A percentile compares a stretch with the other conserved stretches of the same genome.
phyloP scores from a whole-genome alignment of 2,888 invertebrate genomes.

The Amphipoea oculea region DNA sequence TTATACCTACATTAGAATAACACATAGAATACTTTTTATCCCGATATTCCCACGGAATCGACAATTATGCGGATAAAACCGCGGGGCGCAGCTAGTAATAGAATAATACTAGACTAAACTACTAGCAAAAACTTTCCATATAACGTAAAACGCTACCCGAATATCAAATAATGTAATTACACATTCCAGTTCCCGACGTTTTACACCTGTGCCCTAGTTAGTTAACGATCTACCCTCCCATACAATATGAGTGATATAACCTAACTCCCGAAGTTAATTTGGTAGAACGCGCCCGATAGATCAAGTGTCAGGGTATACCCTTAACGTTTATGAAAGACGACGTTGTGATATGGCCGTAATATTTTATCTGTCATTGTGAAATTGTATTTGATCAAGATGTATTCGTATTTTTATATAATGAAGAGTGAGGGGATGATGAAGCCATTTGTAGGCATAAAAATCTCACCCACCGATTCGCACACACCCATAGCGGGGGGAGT shows the following conservation, averaged over 20 bases:
- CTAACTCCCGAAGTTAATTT: constrained; percentile 55
- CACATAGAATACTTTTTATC: too few relatives aligned
- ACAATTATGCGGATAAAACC: too few relatives aligned
- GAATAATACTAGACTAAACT: constrained; percentile 16
- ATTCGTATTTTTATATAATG: constrained; percentile 34
- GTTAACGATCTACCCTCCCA: constrained; percentile 57
- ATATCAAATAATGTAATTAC: constrained; percentile 53
- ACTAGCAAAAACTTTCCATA: constrained; percentile 14
- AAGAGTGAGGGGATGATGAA: not conserved
- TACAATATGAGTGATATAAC: constrained; percentile 59
- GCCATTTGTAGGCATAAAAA: not conserved
- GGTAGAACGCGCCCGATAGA: constrained; percentile 42
- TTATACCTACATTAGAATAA: too few relatives aligned
- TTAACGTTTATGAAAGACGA: constrained; percentile 55
- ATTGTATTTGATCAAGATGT: constrained; percentile 48
- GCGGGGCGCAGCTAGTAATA: too few relatives aligned
- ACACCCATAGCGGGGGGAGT: too few relatives aligned
- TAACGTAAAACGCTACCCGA: constrained; percentile 10
- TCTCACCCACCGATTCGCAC: too few relatives aligned
- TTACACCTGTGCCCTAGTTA: constrained; percentile 58
- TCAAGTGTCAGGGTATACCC: constrained; percentile 58
- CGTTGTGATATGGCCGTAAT: constrained; percentile 48
- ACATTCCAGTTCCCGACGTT: constrained; percentile 42
- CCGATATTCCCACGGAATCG: too few relatives aligned
- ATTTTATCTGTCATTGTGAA: constrained; percentile 48